Evolutionary conservation across 2,113 vertebrate genomes (phyloP).

Genomic region (Fulica atra): DNA sequence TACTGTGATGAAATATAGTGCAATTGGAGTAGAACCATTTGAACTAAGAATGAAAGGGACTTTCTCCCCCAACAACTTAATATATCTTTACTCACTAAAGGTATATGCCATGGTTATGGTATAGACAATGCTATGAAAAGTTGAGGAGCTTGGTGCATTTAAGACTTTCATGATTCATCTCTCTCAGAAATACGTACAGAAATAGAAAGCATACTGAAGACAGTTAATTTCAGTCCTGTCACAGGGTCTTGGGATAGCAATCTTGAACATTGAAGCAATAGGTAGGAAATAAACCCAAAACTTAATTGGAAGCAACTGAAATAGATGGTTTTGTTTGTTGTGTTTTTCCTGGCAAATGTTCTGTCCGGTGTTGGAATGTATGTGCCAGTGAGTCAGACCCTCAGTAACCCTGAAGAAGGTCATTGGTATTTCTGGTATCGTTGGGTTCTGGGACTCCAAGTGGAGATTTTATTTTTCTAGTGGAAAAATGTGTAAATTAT

Average conservation of each 20-base stretch:
- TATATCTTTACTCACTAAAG: not conserved
- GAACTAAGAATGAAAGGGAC: not conserved
- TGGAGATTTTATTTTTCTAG: not conserved
- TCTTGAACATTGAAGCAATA: not conserved
- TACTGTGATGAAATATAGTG: not conserved
- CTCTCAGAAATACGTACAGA: not conserved
- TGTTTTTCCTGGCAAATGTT: not conserved
- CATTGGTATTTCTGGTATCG: not conserved
- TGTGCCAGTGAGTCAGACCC: not conserved
- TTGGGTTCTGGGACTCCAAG: not conserved
- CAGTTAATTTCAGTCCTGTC: conserved; percentile 34
- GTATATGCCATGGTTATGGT: not conserved
- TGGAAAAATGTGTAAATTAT: not conserved
- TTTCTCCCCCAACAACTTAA: not conserved
- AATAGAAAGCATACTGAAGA: conserved; percentile 3
- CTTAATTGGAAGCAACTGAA: not conserved
- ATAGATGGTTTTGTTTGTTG: not conserved
- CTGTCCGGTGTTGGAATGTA: not conserved
- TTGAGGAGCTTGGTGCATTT: not conserved
- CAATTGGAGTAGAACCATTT: not conserved
- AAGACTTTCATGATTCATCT: not conserved
- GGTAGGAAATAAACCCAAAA: not conserved
- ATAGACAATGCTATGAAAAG: not conserved
- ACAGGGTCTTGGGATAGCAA: not conserved
- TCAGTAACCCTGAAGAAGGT: not conserved